Conservation (phyloP, 2,888 invertebrate species). For the Eupithecia exiguata region DNA sequence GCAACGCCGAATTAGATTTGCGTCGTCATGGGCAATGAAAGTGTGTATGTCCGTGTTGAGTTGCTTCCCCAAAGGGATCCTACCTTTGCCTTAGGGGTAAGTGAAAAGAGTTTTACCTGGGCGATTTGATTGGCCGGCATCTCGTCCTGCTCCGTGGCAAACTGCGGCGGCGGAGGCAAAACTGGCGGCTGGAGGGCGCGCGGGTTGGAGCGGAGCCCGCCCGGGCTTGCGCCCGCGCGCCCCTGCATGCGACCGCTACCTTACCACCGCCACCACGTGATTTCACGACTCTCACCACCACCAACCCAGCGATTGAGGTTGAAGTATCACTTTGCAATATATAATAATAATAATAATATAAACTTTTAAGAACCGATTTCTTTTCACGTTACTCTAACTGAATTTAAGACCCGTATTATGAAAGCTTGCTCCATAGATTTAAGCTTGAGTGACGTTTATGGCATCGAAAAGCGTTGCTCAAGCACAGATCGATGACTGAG, state of each 20-base stretch:
- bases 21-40: background rate
- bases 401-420: too few relatives aligned
- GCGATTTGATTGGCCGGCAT: constrained; percentile 82
- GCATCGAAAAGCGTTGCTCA: too few relatives aligned
- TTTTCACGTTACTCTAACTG: background rate
- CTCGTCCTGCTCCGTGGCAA: constrained; percentile 75
- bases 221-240: constrained; percentile 80
- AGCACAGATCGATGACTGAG: too few relatives aligned
- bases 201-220: constrained; percentile 79
- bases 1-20: background rate
- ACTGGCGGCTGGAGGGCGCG: constrained; percentile 80
- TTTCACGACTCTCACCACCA: constrained; percentile 36
- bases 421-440: too few relatives aligned
- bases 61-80: background rate
- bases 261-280: constrained; percentile 62
- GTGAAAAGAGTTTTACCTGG: constrained; percentile 61
- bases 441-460: too few relatives aligned
- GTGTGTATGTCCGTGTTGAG: background rate
- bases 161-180: constrained; percentile 78
- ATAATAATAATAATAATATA: too few relatives aligned
- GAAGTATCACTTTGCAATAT: background rate
- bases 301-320: constrained; percentile 11
- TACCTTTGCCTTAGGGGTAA: background rate
- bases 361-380: background rate
- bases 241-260: constrained; percentile 79